Conservation (phyloP, 2,888 invertebrate genomes). For the Athetis lepigone region DNA sequence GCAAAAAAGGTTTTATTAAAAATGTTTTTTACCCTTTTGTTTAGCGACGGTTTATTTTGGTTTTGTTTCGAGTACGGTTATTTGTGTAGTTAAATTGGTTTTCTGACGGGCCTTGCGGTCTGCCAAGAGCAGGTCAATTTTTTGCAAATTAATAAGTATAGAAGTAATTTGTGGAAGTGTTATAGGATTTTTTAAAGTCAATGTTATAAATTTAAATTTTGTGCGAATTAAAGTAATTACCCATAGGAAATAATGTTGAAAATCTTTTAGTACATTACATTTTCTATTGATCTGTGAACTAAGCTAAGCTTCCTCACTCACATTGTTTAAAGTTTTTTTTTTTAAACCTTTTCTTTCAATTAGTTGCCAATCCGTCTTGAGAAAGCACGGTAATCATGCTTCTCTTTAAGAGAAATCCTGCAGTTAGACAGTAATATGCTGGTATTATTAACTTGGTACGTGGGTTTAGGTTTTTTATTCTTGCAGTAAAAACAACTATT, state of each 20-base stretch:
- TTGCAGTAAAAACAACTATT: no score
- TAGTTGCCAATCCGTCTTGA: no score
- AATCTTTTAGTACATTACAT: neutral
- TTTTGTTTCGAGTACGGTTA: slow-evolving; percentile 14
- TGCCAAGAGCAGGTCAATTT: slow-evolving; percentile 6
- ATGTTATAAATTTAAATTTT: neutral
- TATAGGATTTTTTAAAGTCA: no score
- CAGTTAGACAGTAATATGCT: no score
- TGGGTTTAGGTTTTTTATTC: no score
- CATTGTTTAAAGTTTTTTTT: no score
- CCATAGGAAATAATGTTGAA: neutral
- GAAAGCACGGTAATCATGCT: no score
- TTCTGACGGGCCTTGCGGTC: slow-evolving; percentile 1
- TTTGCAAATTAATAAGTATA: neutral
- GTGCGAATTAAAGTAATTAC: neutral
- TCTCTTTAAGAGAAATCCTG: no score
- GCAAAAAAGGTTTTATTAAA: slow-evolving; percentile 38
- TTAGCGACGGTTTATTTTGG: slow-evolving; percentile 3
- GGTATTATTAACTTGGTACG: no score
- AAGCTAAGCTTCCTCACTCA: no score
- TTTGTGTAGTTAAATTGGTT: slow-evolving; percentile 26
- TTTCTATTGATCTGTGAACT: no score
- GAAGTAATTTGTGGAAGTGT: neutral
- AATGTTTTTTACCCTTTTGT: slow-evolving; percentile 41
- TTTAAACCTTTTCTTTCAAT: no score